Percentiles rank a stretch among this genome's conserved stretches.
Evolutionary conservation across 2,797 vertebrate species (phyloP).

Genomic region (Pseudochaenichthys georgianus): DNA sequence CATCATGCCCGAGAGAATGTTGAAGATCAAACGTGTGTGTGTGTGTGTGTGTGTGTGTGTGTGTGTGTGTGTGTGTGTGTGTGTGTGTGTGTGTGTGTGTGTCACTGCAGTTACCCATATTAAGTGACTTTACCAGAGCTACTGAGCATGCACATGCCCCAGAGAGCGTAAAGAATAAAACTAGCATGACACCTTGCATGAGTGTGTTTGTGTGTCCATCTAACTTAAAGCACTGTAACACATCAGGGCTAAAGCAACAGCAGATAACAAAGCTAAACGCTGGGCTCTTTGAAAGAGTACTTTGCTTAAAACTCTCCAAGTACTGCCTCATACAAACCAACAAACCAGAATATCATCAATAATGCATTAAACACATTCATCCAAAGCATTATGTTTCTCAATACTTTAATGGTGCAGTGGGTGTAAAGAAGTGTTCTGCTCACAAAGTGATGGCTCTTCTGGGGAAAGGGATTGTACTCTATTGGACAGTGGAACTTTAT

Average conservation of each 20-base stretch:
- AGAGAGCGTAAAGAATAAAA: constrained; percentile 70
- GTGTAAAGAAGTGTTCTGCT: constrained; percentile 36
- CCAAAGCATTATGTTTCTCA: constrained; percentile 69
- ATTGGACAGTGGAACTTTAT: constrained; percentile 53
- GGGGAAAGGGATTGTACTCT: constrained; percentile 43
- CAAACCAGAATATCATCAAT: constrained; percentile 74
- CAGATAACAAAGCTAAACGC: constrained; percentile 62
- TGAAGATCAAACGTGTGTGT: constrained; percentile 66
- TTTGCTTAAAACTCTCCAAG: constrained; percentile 67
- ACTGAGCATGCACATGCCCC: constrained; percentile 59
- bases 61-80: too few species aligned
- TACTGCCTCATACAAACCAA: constrained; percentile 69
- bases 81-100: constrained; percentile 40
- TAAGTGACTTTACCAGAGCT: constrained; percentile 68
- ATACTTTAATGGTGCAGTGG: constrained; percentile 63
- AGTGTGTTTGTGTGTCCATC: constrained; percentile 20
- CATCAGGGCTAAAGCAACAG: constrained; percentile 66
- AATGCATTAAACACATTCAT: constrained; percentile 78
- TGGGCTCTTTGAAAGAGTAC: constrained; percentile 69
- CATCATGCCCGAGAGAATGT: constrained; percentile 62
- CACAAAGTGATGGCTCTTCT: constrained; percentile 45
- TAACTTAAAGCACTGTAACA: constrained; percentile 54
- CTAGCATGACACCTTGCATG: constrained; percentile 64
- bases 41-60: constrained; percentile 30
- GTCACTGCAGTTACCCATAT: constrained; percentile 63